phyloP scores from a whole-genome alignment of 1,140 invertebrate species.

The Drosophila varians region DNA sequence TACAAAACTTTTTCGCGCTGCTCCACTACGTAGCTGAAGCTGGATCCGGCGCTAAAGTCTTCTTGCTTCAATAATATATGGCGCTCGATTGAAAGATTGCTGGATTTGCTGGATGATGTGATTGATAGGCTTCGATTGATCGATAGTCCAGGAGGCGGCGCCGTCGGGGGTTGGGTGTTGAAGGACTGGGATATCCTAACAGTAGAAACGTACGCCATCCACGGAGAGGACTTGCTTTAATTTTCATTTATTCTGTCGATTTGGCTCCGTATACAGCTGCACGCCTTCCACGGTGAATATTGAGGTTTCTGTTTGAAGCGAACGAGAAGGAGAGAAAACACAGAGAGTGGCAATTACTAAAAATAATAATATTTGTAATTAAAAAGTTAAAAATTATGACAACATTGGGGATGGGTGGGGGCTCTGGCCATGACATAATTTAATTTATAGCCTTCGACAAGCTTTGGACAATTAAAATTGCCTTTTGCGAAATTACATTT shows the following conservation, averaged over 20 bases:
- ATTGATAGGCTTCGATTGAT: constrained; percentile 37
- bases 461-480: constrained; percentile 67
- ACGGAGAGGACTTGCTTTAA: constrained; percentile 84
- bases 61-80: constrained; percentile 36
- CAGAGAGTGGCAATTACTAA: constrained; percentile 15
- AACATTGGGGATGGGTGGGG: constrained; percentile 9
- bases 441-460: constrained; percentile 49
- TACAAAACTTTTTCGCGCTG: constrained; percentile 37
- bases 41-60: constrained; percentile 9
- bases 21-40: background rate
- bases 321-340: constrained; percentile 2
- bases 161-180: constrained; percentile 6
- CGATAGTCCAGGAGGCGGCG: constrained; percentile 22
- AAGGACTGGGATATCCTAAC: constrained; percentile 62
- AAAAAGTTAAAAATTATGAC: constrained; percentile 53
- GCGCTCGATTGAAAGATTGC: constrained; percentile 37
- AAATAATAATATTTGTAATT: constrained; percentile 47
- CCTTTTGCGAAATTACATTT: constrained; percentile 65
- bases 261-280: constrained; percentile 88
- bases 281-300: constrained; percentile 96
- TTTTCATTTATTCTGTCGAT: constrained; percentile 84
- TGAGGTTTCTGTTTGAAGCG: constrained; percentile 90
- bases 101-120: constrained; percentile 22
- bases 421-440: constrained; percentile 58
- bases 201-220: constrained; percentile 84